phyloP scores from a whole-genome alignment of 2,888 invertebrate genomes.

The Gymnoscelis rufifasciata region DNA sequence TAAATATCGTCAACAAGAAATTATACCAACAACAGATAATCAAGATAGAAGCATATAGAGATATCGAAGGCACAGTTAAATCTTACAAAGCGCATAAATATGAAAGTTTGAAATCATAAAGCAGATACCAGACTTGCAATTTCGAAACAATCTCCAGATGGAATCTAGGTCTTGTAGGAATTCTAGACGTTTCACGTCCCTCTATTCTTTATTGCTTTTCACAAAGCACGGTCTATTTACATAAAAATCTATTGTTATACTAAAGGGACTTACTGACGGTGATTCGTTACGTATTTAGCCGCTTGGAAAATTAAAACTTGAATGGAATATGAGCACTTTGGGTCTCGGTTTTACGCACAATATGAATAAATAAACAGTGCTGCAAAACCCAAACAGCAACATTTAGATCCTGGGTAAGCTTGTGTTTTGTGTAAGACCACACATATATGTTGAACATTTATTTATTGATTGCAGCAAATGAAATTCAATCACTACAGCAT shows the following conservation, averaged over 20 bases:
- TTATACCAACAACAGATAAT: not conserved
- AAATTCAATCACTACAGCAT: too few relatives aligned
- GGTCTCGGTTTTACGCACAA: too few relatives aligned
- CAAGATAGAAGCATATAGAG: not conserved
- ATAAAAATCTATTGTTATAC: conserved; percentile 7
- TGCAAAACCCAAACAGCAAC: too few relatives aligned
- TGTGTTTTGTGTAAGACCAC: too few relatives aligned
- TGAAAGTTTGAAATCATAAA: conserved; percentile 12
- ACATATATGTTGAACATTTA: too few relatives aligned
- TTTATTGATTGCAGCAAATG: too few relatives aligned
- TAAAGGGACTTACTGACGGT: not conserved
- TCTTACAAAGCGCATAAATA: conserved; percentile 4
- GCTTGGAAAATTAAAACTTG: too few relatives aligned
- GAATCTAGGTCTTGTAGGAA: conserved; percentile 11
- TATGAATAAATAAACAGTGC: too few relatives aligned
- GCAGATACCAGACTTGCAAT: conserved; percentile 12
- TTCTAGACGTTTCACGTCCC: conserved; percentile 6
- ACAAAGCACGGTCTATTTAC: conserved; percentile 19
- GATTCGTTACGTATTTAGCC: not conserved
- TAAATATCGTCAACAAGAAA: too few relatives aligned
- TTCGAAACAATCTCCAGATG: conserved; percentile 15
- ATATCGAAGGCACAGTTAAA: not conserved
- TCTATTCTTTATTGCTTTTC: conserved; percentile 16
- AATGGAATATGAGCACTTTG: too few relatives aligned
- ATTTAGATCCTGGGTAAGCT: too few relatives aligned